Evolutionary conservation across 2,113 vertebrate species (phyloP).

Genomic region (Lepus europaeus): DNA sequence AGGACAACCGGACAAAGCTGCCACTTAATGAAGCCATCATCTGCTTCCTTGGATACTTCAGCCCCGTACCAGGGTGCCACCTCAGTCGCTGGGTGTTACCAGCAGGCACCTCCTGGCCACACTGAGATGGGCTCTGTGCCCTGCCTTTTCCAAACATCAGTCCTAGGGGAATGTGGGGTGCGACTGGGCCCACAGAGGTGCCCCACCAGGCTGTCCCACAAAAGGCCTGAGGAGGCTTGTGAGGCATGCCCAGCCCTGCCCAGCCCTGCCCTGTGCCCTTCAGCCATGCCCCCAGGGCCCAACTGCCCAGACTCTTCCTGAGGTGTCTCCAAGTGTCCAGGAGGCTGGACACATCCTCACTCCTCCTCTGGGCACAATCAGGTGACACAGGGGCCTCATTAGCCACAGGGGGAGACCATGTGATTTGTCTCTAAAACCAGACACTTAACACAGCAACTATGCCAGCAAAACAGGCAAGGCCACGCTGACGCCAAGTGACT

Average conservation of each 20-base stretch:
- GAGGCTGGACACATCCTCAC: neutral
- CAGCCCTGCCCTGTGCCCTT: neutral
- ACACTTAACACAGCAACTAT: neutral
- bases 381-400: neutral
- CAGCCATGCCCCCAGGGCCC: neutral
- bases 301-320: neutral
- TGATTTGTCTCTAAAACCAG: slow-evolving; percentile 14
- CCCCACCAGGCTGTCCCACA: neutral
- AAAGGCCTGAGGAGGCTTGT: neutral
- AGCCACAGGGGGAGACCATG: neutral
- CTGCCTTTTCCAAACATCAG: neutral
- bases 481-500: neutral
- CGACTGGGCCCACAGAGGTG: neutral
- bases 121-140: neutral
- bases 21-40: neutral
- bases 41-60: neutral
- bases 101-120: neutral
- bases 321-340: neutral
- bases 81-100: neutral
- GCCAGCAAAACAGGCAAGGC: neutral
- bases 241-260: neutral
- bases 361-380: neutral
- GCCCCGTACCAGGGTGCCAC: no score
- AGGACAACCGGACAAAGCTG: neutral
- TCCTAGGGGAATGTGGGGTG: neutral